phyloP scores from a whole-genome alignment of 2,888 invertebrate genomes.

The Troilus luridus region DNA sequence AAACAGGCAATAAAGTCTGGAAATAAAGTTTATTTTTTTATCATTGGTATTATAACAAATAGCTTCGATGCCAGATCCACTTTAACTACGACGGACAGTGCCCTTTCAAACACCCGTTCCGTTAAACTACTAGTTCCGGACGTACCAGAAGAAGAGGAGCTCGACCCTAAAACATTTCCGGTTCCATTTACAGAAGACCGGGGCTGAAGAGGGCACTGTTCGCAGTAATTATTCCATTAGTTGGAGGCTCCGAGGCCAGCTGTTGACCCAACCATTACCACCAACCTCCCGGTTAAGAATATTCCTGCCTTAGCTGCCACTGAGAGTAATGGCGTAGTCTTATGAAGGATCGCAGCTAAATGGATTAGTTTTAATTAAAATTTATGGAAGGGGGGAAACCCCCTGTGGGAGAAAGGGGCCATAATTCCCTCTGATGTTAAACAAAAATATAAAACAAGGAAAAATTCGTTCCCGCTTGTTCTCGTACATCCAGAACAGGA shows the following conservation, averaged over 20 bases:
- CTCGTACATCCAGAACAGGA: neutral
- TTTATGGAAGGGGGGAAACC: neutral
- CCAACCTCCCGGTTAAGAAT: neutral
- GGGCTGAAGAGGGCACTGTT: neutral
- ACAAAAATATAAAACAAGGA: constrained; percentile 39
- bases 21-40: too few relatives aligned
- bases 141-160: neutral
- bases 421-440: neutral
- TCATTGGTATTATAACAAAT: too few relatives aligned
- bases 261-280: constrained; percentile 45
- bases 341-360: constrained; percentile 32
- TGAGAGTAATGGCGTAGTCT: neutral
- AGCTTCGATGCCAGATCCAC: neutral
- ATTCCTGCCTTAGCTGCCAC: neutral
- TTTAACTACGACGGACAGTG: neutral
- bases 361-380: constrained; percentile 48
- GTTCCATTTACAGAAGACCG: neutral
- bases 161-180: neutral
- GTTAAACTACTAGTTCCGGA: neutral
- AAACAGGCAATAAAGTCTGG: too few relatives aligned
- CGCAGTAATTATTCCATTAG: constrained; percentile 31
- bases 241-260: neutral
- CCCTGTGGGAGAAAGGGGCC: neutral
- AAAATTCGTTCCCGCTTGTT: neutral
- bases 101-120: neutral